Evolutionary conservation across 2,797 vertebrate species (phyloP).

Genomic region (Oreonectes daqikongensis): DNA sequence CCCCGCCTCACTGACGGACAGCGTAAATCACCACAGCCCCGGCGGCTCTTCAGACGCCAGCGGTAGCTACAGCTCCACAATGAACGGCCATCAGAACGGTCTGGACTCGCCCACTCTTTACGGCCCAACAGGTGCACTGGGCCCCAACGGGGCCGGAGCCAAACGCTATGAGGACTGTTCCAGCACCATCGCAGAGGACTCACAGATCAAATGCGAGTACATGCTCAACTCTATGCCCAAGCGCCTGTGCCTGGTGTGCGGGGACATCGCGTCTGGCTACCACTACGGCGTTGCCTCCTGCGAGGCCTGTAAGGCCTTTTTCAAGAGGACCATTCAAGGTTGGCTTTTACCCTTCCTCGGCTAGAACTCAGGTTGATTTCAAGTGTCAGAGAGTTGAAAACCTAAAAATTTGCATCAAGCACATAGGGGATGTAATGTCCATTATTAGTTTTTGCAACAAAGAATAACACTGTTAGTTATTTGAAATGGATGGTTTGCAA

Average conservation of each 20-base stretch:
- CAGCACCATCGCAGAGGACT: slow-evolving; percentile 96
- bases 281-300: slow-evolving; percentile 98
- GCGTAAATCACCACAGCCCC: slow-evolving; percentile 99
- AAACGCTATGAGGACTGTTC: slow-evolving; percentile 99
- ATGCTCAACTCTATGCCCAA: slow-evolving; percentile 99
- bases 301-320: slow-evolving; percentile 99
- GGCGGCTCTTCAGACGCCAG: slow-evolving; percentile 98
- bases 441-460: slow-evolving; percentile 18
- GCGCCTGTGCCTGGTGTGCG: slow-evolving; percentile 97
- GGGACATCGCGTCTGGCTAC: slow-evolving; percentile 97
- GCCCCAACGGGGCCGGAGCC: slow-evolving; percentile 87
- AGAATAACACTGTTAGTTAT: slow-evolving; percentile 8
- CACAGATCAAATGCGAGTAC: slow-evolving; percentile 99
- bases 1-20: slow-evolving; percentile 98
- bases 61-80: slow-evolving; percentile 98
- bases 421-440: not conserved
- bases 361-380: not conserved
- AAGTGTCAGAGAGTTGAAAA: not conserved
- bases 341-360: slow-evolving; percentile 69
- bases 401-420: too few relatives aligned
- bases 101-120: slow-evolving; percentile 98
- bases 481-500: not conserved
- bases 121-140: slow-evolving; percentile 87
- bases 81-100: slow-evolving; percentile 99
- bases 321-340: slow-evolving; percentile 99